phyloP scores from a whole-genome alignment of 2,797 vertebrate genomes.

The Gymnocypris eckloni region DNA sequence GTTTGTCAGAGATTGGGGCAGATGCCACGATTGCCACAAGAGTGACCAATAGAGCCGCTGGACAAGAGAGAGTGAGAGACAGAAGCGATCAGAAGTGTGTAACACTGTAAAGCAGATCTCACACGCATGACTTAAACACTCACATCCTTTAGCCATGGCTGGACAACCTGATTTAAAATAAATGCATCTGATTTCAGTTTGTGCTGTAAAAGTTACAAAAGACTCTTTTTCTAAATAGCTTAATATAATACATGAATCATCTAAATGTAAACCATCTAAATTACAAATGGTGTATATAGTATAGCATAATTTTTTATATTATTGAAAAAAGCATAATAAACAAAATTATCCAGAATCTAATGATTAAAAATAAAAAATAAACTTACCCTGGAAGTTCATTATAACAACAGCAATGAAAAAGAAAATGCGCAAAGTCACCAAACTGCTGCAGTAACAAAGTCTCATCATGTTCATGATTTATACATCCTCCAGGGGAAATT shows the following conservation, averaged over 20 bases:
- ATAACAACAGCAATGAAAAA: conserved; percentile 20
- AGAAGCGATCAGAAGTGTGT: neutral
- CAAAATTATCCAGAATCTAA: neutral
- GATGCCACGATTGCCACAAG: neutral
- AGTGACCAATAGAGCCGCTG: neutral
- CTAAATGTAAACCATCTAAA: neutral
- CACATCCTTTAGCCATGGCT: neutral
- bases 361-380: neutral
- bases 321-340: neutral
- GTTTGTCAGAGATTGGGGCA: conserved; percentile 62
- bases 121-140: neutral
- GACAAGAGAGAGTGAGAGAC: conserved; percentile 26
- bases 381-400: conserved; percentile 57
- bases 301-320: neutral
- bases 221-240: neutral
- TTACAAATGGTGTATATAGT: neutral
- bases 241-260: neutral
- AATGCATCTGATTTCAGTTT: neutral
- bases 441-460: conserved; percentile 23
- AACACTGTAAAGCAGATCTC: conserved; percentile 1
- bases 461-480: conserved; percentile 36
- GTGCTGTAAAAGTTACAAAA: neutral
- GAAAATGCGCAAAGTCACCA: conserved; percentile 18
- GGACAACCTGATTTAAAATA: neutral
- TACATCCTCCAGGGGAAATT: conserved; percentile 44